phyloP scores from a whole-genome alignment of 2,113 vertebrate genomes.

The Ardeotis arabs region DNA sequence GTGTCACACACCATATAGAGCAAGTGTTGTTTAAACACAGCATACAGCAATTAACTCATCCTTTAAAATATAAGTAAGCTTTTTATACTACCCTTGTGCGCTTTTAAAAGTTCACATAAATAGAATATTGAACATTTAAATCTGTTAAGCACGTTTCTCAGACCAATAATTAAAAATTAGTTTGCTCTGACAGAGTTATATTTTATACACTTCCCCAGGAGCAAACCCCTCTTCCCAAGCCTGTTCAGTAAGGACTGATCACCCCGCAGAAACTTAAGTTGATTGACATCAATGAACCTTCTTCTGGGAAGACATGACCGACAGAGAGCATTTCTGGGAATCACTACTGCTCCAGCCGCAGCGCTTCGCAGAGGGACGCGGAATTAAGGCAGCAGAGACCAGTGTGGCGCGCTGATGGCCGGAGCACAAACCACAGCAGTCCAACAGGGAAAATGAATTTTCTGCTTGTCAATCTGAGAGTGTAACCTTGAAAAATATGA shows the following conservation, averaged over 20 bases:
- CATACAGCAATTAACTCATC: not conserved
- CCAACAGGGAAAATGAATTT: not conserved
- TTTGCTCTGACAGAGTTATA: not conserved
- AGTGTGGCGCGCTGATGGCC: too few relatives aligned
- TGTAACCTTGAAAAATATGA: not conserved
- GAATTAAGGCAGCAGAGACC: not conserved
- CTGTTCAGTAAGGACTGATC: not conserved
- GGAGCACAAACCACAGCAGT: not conserved
- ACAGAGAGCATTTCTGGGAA: not conserved
- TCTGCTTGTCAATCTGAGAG: not conserved
- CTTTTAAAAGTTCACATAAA: not conserved
- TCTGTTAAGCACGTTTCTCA: not conserved
- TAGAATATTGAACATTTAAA: not conserved
- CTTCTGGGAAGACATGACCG: not conserved
- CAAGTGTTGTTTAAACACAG: not conserved
- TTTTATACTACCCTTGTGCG: not conserved
- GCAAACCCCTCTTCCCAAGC: not conserved
- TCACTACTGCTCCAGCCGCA: not conserved
- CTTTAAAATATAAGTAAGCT: not conserved
- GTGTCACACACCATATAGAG: not conserved
- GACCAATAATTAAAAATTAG: not conserved
- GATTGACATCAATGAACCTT: not conserved
- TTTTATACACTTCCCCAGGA: not conserved
- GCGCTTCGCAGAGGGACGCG: not conserved
- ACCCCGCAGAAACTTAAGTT: not conserved